Conservation (phyloP, 1,140 invertebrate species). For the Platyura marginata region DNA sequence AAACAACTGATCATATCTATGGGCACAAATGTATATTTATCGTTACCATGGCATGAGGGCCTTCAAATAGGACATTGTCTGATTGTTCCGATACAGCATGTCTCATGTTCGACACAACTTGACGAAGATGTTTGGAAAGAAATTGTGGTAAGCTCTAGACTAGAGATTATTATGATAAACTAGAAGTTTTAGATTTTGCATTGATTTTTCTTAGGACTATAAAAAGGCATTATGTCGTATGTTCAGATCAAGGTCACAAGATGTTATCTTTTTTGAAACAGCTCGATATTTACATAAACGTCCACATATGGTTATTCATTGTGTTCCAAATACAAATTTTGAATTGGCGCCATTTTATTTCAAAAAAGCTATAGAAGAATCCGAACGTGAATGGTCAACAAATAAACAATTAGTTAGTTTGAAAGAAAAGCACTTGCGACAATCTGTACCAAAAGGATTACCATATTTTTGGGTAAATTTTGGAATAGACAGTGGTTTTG, state of each 20-base stretch:
- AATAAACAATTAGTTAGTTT: slow-evolving; percentile 92
- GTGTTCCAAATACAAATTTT: slow-evolving; percentile 41
- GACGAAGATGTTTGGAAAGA: slow-evolving; percentile 92
- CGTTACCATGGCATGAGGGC: slow-evolving; percentile 57
- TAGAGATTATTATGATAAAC: too few species aligned
- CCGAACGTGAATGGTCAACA: slow-evolving; percentile 82
- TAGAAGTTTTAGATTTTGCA: too few species aligned
- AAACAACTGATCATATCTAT: slow-evolving; percentile 78
- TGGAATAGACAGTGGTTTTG: slow-evolving; percentile 76
- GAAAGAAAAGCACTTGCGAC: slow-evolving; percentile 46
- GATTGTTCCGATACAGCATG: slow-evolving; percentile 69
- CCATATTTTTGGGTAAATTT: slow-evolving; percentile 91
- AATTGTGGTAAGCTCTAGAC: too few species aligned
- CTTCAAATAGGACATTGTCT: slow-evolving; percentile 77
- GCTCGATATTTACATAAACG: slow-evolving; percentile 50
- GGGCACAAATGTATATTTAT: slow-evolving; percentile 63
- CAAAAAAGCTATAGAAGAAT: slow-evolving; percentile 92
- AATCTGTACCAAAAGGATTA: slow-evolving; percentile 78
- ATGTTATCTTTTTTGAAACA: slow-evolving; percentile 85
- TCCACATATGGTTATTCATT: slow-evolving; percentile 78
- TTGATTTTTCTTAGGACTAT: too few species aligned
- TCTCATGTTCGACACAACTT: slow-evolving; percentile 50
- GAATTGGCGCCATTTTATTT: slow-evolving; percentile 85
- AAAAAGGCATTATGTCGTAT: slow-evolving; percentile 57
- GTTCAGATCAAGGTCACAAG: slow-evolving; percentile 51